phyloP scores from a whole-genome alignment of 2,797 vertebrate genomes.

The Parambassis ranga region DNA sequence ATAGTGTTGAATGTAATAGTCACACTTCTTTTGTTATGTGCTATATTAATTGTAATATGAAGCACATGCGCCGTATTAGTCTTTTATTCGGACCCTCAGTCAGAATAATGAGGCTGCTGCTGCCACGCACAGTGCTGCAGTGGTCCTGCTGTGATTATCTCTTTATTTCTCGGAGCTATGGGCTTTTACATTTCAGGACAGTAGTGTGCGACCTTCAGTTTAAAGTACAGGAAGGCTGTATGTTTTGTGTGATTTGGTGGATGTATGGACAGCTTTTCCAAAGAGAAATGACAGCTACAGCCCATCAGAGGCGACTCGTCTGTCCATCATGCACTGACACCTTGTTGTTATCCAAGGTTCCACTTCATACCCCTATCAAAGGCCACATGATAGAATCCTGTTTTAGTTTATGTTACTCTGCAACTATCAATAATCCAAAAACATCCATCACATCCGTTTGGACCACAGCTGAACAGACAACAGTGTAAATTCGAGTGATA shows the following conservation, averaged over 20 bases:
- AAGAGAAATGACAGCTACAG: conserved; percentile 33
- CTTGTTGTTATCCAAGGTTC: conserved; percentile 42
- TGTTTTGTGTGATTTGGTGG: conserved; percentile 1
- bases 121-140: neutral
- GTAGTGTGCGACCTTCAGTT: conserved; percentile 56
- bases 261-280: conserved; percentile 1
- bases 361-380: conserved; percentile 28
- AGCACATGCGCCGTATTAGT: conserved; percentile 22
- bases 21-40: neutral
- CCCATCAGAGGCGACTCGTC: conserved; percentile 24
- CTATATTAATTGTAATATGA: neutral
- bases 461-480: neutral
- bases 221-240: neutral
- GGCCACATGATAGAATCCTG: conserved; percentile 14
- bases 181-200: conserved; percentile 44
- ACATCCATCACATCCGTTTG: neutral
- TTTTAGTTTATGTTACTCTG: neutral
- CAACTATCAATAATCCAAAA: conserved; percentile 8
- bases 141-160: conserved; percentile 54
- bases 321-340: conserved; percentile 48
- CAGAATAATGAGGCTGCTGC: conserved; percentile 57
- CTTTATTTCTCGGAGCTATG: conserved; percentile 48
- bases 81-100: conserved; percentile 45
- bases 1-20: neutral
- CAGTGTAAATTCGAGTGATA: too few species aligned